Evolutionary conservation across 2,888 invertebrate genomes (phyloP), one percentile per base, ranked within the genome.

Genomic region (Anaspis maculata): DNA sequence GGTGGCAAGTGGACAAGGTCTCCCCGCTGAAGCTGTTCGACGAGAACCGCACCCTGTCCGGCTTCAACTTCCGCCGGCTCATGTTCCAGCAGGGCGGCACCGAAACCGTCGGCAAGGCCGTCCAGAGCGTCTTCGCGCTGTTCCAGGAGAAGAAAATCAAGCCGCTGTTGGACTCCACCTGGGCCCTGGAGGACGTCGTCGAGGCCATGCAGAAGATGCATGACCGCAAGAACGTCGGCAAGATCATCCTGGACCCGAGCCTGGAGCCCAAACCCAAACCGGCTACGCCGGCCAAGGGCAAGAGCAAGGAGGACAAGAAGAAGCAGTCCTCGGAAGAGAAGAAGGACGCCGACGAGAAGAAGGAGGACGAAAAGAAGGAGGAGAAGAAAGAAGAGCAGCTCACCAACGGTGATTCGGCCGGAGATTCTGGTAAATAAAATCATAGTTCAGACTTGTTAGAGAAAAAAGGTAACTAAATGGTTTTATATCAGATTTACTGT

Each of bases 201-300:
- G 88, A 90, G 56, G 90, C 87, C 3, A 89, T 91, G 89, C 87
- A 87, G 66, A 88, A 86, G 66, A 83, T 91, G 80, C 89, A 89
- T 66, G 89, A 89, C 57, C 79, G 88, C 56, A 88, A 87, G 68
- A 90, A 91, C 67, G 77, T 90, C 53, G 91, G 91, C 34, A 90
- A 90, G 66, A 75, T 91, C 26, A 75, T 90, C 25, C 68, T 91
- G 43, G 87, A 89, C 59, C 87, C 88, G 13, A 77, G 79, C 24
- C 61, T 83, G 61, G 83, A 83, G 61, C 83, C 84, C 2, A 83
- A 83, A 54, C 83, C 83, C 15, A 83, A 83, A 61, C 83, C 83
- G 21, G 81, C 81, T 13, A 83, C 83, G 5, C 83, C 83, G 2
- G 81, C 82, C 36, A 83, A 83, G 62, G 77, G 77, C 45, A 83